These are phyloP conservation scores for Eledona agricola DNA, from an alignment of 2,888 invertebrate genomes.

Conservation along the genomic window DNA sequence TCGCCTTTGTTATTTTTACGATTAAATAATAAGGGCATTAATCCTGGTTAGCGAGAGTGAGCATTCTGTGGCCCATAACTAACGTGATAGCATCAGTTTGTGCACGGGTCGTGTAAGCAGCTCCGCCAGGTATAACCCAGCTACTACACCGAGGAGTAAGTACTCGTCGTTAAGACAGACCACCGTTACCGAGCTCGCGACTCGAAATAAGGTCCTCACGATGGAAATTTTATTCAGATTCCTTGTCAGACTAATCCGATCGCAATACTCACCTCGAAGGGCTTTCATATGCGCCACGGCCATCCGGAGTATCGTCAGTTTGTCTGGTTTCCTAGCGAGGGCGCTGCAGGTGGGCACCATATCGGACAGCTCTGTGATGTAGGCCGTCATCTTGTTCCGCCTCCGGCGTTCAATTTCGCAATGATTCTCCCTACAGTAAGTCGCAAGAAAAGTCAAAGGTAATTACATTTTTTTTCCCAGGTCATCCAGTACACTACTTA, in stretches of 20 bases:
- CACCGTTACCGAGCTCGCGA: conserved; percentile 47
- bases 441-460: conserved; percentile 58
- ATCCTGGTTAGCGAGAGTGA: conserved; percentile 58
- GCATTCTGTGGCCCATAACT: conserved; percentile 60
- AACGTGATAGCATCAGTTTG: conserved; percentile 58
- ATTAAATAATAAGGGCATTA: conserved; percentile 60
- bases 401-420: conserved; percentile 98
- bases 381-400: conserved; percentile 99
- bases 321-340: conserved; percentile 97
- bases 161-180: conserved; percentile 43
- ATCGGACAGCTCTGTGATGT: conserved; percentile 98
- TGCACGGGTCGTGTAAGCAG: conserved; percentile 45
- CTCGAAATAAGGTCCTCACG: conserved; percentile 11
- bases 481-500: conserved; percentile 13
- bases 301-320: conserved; percentile 98
- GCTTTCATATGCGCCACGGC: conserved; percentile 99
- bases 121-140: conserved; percentile 41
- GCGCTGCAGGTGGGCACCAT: conserved; percentile 99
- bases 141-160: conserved; percentile 31
- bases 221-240: conserved; percentile 32
- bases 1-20: conserved; percentile 42
- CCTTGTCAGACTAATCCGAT: conserved; percentile 12
- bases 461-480: conserved; percentile 51
- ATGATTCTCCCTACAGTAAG: conserved; percentile 92
- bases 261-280: conserved; percentile 79